Evolutionary conservation across 2,888 invertebrate genomes (phyloP).

Genomic region (Microctonus aethiopoides): DNA sequence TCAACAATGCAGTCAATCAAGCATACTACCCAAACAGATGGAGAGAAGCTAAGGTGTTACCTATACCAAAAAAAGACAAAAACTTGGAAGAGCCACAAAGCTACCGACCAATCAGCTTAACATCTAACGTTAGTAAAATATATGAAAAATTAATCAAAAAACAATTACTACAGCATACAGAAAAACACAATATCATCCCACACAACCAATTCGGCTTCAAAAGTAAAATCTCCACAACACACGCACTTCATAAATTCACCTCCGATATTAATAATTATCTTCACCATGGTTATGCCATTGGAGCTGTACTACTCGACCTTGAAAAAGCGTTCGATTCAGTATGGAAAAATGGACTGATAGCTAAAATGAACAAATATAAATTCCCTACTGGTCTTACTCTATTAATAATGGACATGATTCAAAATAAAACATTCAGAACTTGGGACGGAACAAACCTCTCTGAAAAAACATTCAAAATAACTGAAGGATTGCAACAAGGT

Average conservation of each 20-base stretch:
- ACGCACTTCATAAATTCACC: conserved; percentile 32
- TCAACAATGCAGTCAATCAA: conserved; percentile 18
- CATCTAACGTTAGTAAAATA: conserved; percentile 29
- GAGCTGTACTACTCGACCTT: conserved; percentile 30
- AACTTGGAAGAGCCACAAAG: conserved; percentile 13
- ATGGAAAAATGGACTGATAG: conserved; percentile 20
- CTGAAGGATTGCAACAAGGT: conserved; percentile 30
- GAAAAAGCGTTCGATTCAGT: conserved; percentile 36
- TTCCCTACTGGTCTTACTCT: conserved; percentile 27
- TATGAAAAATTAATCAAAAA: conserved; percentile 25
- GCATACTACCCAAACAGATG: conserved; percentile 27
- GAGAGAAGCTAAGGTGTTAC: conserved; percentile 36
- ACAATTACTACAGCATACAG: background rate
- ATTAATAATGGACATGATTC: conserved; percentile 33
- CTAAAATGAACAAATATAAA: conserved; percentile 14
- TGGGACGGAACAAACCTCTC: conserved; percentile 1
- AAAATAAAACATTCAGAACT: conserved; percentile 22
- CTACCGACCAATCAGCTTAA: conserved; percentile 38
- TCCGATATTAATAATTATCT: conserved; percentile 12
- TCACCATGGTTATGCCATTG: background rate
- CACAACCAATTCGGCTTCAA: conserved; percentile 36
- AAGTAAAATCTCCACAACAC: conserved; percentile 24
- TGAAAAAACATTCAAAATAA: conserved; percentile 6
- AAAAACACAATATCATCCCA: conserved; percentile 12
- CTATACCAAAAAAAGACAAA: conserved; percentile 39